Conservation (phyloP, 2,113 vertebrate species). For the Etia nguti region DNA sequence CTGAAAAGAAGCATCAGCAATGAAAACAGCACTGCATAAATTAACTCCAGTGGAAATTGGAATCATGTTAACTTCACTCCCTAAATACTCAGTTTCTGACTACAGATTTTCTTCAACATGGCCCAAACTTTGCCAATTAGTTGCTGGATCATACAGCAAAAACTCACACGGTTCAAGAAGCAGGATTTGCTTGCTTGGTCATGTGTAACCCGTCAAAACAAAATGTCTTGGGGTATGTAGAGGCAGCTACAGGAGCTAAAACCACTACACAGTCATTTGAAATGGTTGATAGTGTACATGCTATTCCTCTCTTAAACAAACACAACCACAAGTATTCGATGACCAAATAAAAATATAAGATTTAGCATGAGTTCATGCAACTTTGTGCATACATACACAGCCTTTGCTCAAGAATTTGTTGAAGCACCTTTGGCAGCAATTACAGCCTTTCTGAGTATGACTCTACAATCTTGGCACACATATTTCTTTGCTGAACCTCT, state of each 20-base stretch:
- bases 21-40: neutral
- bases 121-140: neutral
- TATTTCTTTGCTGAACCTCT: neutral
- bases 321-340: neutral
- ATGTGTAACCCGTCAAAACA: neutral
- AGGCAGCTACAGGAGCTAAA: neutral
- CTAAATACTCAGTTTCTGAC: neutral
- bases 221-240: neutral
- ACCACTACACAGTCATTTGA: neutral
- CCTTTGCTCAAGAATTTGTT: neutral
- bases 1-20: neutral
- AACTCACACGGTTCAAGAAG: neutral
- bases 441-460: neutral
- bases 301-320: neutral
- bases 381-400: neutral
- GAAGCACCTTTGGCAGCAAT: neutral
- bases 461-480: neutral
- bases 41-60: neutral
- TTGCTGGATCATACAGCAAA: neutral
- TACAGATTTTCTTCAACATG: neutral
- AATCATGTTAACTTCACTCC: neutral
- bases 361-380: neutral
- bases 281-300: neutral
- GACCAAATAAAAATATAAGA: neutral
- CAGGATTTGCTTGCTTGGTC: neutral